phyloP scores from a whole-genome alignment of 2,888 invertebrate species.

The Alloscopus bannaensis region DNA sequence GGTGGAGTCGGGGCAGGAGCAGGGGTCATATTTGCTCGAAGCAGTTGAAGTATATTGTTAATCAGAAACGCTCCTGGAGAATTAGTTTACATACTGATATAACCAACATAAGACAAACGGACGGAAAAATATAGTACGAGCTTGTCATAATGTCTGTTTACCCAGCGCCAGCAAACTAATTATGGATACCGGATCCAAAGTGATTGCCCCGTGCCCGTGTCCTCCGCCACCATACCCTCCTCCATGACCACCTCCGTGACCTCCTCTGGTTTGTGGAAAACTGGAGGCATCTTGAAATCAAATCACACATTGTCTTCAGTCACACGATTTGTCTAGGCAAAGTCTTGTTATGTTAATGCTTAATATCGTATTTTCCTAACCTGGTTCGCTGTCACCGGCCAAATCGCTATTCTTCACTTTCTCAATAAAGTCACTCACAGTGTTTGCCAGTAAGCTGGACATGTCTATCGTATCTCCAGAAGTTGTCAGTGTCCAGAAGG shows the following conservation, averaged over 20 bases:
- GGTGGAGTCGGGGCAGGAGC: too few relatives aligned
- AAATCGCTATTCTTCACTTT: conserved; percentile 1
- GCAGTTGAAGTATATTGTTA: conserved; percentile 72
- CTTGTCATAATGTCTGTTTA: conserved; percentile 25
- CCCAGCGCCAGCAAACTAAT: conserved; percentile 72
- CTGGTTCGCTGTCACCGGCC: conserved; percentile 6
- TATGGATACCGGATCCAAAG: conserved; percentile 72
- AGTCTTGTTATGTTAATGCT: too few relatives aligned
- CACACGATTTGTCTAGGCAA: too few relatives aligned
- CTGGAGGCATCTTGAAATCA: conserved; percentile 15
- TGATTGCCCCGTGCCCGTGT: conserved; percentile 70
- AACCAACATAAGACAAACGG: not conserved
- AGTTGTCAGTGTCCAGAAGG: not conserved
- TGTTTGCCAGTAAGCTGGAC: conserved; percentile 25
- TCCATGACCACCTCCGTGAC: conserved; percentile 44
- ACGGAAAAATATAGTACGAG: not conserved
- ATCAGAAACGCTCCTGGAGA: conserved; percentile 70
- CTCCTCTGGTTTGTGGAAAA: conserved; percentile 50
- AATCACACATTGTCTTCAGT: too few relatives aligned
- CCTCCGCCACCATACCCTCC: conserved; percentile 56
- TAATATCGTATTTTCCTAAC: conserved; percentile 1
- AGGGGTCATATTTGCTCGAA: conserved; percentile 63
- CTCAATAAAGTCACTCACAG: conserved; percentile 29
- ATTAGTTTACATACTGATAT: not conserved
- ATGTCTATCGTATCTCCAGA: conserved; percentile 12